Evolutionary conservation across 2,797 vertebrate genomes (phyloP), one percentile per base, ranked within the genome.

Genomic region (Enteromius radiatus): DNA sequence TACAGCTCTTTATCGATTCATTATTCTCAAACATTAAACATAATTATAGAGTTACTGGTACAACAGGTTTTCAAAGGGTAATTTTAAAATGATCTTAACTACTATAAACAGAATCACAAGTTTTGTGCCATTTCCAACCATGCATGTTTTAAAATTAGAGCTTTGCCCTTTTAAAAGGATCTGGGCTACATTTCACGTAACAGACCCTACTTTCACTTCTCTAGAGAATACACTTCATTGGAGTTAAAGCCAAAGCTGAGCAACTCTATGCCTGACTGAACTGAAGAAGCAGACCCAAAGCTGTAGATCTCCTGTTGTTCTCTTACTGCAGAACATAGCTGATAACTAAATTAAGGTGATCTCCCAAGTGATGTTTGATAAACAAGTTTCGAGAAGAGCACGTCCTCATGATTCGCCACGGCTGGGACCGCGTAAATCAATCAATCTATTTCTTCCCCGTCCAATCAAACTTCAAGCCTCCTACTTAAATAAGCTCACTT

Each of bases 201-300:
- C 41, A 78, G 33, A 74, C 80, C 45, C 59, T 61, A 70, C 63
- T 61, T 84, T 61, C 31, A 33, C n/a, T 68, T 84, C 63, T 78
- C 21, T 31, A 28, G 28, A 28, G 78, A 31, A 80, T 75, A 65
- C 61, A 47, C 81, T 52, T 61, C 33, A 64, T 6, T 1, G 33
- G 76, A 8, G 4, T 19, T 56, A n/a, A 61, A 73, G 75, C 79
- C 74, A 82, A 73, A n/a, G 45, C 68, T 3, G 21, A 77, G 52
- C 36, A 28, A 41, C 36, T 47, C 11, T 38, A 43, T 1, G 4
- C 23, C 65, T 77, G 38, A 43, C 43, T 11, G 65, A 38, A 21
- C 33, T 78, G 26, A 65, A 81, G 21, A n/a, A 76, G 52, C 2
- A 26, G 2, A 19, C 63, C 7, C 43, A 41, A 59, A 76, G 47